phyloP scores from a whole-genome alignment of 2,113 vertebrate species.

The Anguilla rostrata region DNA sequence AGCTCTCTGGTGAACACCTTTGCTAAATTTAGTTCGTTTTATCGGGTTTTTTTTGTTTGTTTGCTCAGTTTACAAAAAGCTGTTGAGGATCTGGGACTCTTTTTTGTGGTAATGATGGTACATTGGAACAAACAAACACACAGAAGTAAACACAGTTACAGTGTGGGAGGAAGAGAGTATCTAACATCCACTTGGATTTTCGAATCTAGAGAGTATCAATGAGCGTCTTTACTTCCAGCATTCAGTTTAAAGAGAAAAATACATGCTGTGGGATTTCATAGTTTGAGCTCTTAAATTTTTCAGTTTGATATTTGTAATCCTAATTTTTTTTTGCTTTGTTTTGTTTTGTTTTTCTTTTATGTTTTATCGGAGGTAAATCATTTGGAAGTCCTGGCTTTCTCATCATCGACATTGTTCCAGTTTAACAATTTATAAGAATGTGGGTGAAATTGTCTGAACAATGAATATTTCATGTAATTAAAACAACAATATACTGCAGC shows the following conservation, averaged over 20 bases:
- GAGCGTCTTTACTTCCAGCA: conserved; percentile 65
- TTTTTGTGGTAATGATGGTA: neutral
- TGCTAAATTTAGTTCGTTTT: too few species aligned
- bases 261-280: conserved; percentile 72
- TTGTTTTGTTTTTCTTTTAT: conserved; percentile 59
- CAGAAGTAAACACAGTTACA: conserved; percentile 30
- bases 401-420: conserved; percentile 77
- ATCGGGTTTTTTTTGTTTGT: neutral
- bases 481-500: conserved; percentile 74
- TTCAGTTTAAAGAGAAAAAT: conserved; percentile 75
- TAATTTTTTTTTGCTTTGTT: conserved; percentile 33
- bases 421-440: conserved; percentile 78
- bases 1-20: too few species aligned
- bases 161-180: conserved; percentile 52
- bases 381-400: conserved; percentile 70
- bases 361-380: conserved; percentile 71
- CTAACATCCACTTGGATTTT: conserved; percentile 48
- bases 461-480: conserved; percentile 77
- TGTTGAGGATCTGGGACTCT: neutral
- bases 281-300: conserved; percentile 74
- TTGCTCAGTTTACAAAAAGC: conserved; percentile 7
- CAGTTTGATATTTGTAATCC: conserved; percentile 71
- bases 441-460: conserved; percentile 68
- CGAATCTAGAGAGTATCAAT: conserved; percentile 60
- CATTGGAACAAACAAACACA: conserved; percentile 46